Percentiles rank a stretch among this genome's conserved stretches.
phyloP scores from a whole-genome alignment of 2,797 vertebrate species.

The Pygocentrus nattereri region DNA sequence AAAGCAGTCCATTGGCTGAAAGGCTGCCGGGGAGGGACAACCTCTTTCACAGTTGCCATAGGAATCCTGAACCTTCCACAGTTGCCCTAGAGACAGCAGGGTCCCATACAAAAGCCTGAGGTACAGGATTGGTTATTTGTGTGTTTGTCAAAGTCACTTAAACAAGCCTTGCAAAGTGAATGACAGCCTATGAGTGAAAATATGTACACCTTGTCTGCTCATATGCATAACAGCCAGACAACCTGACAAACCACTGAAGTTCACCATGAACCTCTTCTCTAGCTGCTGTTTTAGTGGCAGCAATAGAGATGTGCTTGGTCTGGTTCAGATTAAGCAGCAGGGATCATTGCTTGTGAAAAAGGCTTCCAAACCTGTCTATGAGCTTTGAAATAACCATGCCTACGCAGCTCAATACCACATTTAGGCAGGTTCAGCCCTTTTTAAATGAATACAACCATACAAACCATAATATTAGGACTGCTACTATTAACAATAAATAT shows the following conservation, averaged over 20 bases:
- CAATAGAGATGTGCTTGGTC: slow-evolving; percentile 15
- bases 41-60: slow-evolving; percentile 78
- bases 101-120: slow-evolving; percentile 63
- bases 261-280: not conserved
- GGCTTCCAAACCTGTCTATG: too few species aligned
- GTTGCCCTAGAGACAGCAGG: slow-evolving; percentile 79
- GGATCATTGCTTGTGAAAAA: slow-evolving; percentile 12
- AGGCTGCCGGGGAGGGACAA: slow-evolving; percentile 57
- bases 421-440: too few species aligned
- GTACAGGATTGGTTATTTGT: slow-evolving; percentile 49
- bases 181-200: not conserved
- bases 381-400: too few species aligned
- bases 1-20: slow-evolving; percentile 68
- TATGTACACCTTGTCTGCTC: not conserved
- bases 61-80: slow-evolving; percentile 77
- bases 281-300: not conserved
- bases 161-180: not conserved
- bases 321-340: not conserved
- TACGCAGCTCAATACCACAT: too few species aligned
- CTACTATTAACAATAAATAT: too few species aligned
- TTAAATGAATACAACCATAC: too few species aligned
- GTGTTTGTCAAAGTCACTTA: slow-evolving; percentile 31
- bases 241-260: not conserved
- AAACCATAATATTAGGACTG: too few species aligned
- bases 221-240: not conserved